A percentile compares a stretch with the other conserved stretches of the same genome.
Evolutionary conservation across 2,113 vertebrate species (phyloP).

Genomic region (Sialia sialis): DNA sequence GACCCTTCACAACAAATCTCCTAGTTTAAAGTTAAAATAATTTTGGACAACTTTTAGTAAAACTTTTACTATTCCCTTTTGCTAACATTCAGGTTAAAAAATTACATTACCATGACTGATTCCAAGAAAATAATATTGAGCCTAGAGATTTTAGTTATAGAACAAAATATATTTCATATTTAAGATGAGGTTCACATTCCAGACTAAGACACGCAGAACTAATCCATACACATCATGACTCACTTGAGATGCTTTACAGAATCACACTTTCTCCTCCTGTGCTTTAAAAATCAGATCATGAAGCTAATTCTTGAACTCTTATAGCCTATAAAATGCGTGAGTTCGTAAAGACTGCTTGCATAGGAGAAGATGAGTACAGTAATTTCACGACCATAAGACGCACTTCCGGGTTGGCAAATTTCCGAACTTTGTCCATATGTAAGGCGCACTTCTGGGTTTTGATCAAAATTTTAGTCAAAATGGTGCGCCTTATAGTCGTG

Average conservation of each 20-base stretch:
- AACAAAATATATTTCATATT: neutral
- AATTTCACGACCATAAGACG: no score
- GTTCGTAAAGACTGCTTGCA: neutral
- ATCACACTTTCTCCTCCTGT: neutral
- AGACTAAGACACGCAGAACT: neutral
- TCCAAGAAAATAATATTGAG: neutral
- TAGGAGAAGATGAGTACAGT: neutral
- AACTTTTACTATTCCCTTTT: neutral
- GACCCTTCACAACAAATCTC: neutral
- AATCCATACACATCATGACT: neutral
- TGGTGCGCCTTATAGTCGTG: no score
- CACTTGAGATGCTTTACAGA: neutral
- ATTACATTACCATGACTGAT: neutral
- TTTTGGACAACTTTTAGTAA: neutral
- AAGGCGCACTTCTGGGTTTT: no score
- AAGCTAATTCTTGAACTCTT: neutral
- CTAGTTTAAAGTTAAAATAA: neutral
- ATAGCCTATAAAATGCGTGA: neutral
- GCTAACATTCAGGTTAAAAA: neutral
- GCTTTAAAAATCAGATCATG: neutral
- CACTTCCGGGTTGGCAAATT: no score
- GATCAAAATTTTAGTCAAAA: no score
- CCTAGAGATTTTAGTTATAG: neutral
- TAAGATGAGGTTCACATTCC: neutral
- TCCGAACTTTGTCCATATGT: no score